Conservation (phyloP, 2,797 vertebrate species). For the Manis pentadactyla region DNA sequence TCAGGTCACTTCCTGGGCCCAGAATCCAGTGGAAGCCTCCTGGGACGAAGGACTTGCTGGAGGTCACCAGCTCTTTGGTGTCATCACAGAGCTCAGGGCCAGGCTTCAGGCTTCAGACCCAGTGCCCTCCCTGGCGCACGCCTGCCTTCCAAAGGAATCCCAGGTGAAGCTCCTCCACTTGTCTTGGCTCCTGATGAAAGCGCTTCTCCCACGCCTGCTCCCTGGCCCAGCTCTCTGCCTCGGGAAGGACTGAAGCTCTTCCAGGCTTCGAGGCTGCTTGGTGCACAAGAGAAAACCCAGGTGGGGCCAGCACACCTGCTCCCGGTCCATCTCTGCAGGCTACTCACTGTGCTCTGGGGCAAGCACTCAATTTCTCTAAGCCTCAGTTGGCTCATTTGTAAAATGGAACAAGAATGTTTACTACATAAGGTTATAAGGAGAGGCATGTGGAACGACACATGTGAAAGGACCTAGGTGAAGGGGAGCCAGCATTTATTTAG, state of each 20-base stretch:
- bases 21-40: neutral
- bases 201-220: neutral
- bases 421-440: too few relatives aligned
- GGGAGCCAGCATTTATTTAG: neutral
- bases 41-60: neutral
- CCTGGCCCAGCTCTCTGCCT: neutral
- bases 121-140: too few relatives aligned
- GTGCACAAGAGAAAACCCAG: neutral
- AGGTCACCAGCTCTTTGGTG: neutral
- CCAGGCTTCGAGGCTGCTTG: neutral
- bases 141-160: neutral
- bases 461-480: neutral
- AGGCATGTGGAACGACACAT: rapidly evolving
- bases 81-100: neutral
- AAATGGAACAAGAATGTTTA: neutral
- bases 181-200: neutral
- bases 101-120: neutral
- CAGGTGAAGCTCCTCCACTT: neutral
- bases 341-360: too few relatives aligned
- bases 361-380: neutral
- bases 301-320: neutral
- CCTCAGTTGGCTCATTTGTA: neutral
- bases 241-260: neutral
- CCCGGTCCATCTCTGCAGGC: rapidly evolving
- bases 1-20: neutral